These are phyloP conservation scores for Microcaecilia unicolor DNA, from an alignment of 2,797 vertebrate genomes.

Conservation along the genomic window DNA sequence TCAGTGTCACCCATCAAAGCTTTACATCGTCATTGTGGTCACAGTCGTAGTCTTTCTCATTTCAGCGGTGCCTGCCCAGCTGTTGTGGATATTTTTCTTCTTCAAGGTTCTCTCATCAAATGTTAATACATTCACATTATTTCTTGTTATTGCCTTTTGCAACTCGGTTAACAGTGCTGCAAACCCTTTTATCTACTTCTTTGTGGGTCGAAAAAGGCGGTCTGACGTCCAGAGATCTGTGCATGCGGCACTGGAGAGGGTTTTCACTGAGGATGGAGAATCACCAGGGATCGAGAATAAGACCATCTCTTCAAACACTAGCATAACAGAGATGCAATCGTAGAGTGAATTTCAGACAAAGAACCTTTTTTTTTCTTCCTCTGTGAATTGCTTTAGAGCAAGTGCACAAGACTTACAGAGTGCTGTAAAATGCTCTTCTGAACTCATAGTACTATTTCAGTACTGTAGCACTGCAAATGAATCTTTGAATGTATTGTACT, in stretches of 20 bases:
- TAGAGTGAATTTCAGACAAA: no score
- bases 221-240: not conserved
- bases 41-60: not conserved
- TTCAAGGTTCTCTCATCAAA: not conserved
- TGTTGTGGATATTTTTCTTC: not conserved
- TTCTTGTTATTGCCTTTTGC: not conserved
- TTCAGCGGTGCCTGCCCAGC: not conserved
- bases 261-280: no score
- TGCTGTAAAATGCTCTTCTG: no score
- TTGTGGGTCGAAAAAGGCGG: not conserved
- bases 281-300: no score
- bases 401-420: no score
- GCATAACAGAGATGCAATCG: no score
- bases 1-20: not conserved
- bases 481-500: no score
- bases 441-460: no score
- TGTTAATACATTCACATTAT: not conserved
- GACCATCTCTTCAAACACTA: no score
- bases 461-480: no score
- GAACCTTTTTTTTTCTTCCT: no score
- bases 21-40: slow-evolving; percentile 3
- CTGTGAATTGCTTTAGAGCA: no score
- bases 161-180: not conserved
- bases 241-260: not conserved
- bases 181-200: slow-evolving; percentile 4